phyloP scores from a whole-genome alignment of 2,888 invertebrate species.

The Bombylius discolor region DNA sequence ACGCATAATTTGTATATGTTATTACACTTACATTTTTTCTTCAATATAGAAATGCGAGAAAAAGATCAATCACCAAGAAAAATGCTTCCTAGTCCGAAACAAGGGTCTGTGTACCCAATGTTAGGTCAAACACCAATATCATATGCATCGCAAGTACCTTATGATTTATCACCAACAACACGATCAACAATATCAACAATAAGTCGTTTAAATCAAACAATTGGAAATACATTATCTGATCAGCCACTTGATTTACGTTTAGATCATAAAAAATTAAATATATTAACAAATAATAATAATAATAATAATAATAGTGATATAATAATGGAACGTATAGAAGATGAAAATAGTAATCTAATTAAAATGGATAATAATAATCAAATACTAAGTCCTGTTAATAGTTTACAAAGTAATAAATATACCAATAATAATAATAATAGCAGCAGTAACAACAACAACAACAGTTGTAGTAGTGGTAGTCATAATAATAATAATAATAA shows the following conservation, averaged over 20 bases:
- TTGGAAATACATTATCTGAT: conserved; percentile 39
- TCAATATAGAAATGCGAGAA: conserved; percentile 59
- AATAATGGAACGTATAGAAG: conserved; percentile 45
- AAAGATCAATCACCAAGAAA: conserved; percentile 85
- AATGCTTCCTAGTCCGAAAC: conserved; percentile 65
- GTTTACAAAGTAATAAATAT: conserved; percentile 16
- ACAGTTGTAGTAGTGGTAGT: conserved; percentile 9
- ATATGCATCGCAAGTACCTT: conserved; percentile 46
- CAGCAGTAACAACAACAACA: conserved; percentile 14
- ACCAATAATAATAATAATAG: conserved; percentile 10
- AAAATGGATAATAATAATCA: conserved; percentile 23
- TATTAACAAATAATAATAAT: conserved; percentile 21
- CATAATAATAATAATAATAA: conserved; percentile 12
- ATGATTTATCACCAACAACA: conserved; percentile 44
- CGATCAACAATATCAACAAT: conserved; percentile 27
- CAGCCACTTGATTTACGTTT: conserved; percentile 81
- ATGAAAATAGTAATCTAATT: conserved; percentile 78
- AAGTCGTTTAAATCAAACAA: conserved; percentile 32
- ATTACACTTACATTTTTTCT: not conserved
- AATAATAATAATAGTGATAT: conserved; percentile 2
- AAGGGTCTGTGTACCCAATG: conserved; percentile 59
- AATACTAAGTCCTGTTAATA: conserved; percentile 41
- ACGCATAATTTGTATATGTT: too few species aligned
- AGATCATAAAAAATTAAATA: conserved; percentile 61
- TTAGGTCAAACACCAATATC: conserved; percentile 43